phyloP scores from a whole-genome alignment of 2,113 vertebrate species.

The Cariama cristata region DNA sequence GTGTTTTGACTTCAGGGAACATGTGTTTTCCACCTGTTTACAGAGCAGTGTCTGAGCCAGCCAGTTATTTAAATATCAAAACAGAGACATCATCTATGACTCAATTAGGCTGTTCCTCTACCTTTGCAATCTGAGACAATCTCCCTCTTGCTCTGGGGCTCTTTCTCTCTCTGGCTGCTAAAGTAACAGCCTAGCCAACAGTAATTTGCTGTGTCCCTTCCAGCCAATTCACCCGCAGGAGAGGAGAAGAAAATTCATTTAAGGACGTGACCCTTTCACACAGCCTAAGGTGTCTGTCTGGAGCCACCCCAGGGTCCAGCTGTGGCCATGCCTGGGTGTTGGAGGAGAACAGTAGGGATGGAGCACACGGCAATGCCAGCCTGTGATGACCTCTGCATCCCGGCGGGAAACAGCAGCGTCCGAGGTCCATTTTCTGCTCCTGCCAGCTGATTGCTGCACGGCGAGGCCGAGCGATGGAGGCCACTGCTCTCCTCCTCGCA shows the following conservation, averaged over 20 bases:
- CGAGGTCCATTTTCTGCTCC: accelerated
- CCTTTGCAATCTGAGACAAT: background rate
- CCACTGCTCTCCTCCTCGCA: background rate
- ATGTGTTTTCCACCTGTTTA: background rate
- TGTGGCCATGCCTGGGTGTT: background rate
- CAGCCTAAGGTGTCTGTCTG: background rate
- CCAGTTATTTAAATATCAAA: background rate
- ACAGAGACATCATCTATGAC: background rate
- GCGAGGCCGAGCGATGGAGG: accelerated
- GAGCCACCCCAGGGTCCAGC: background rate
- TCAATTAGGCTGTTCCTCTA: background rate
- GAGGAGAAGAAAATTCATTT: background rate
- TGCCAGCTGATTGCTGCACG: background rate
- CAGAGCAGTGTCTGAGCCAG: background rate
- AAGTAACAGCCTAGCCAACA: background rate
- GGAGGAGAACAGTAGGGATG: accelerated
- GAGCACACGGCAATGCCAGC: accelerated
- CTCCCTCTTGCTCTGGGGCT: background rate
- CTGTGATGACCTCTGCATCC: too few species aligned
- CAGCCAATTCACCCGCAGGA: background rate
- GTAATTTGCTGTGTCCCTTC: background rate
- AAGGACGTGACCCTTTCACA: background rate
- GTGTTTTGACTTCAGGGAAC: slow-evolving; percentile 4
- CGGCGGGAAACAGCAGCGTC: background rate
- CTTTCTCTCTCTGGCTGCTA: background rate